Evolutionary conservation across 2,113 vertebrate species (phyloP).

Genomic region (Nothobranchius furzeri): DNA sequence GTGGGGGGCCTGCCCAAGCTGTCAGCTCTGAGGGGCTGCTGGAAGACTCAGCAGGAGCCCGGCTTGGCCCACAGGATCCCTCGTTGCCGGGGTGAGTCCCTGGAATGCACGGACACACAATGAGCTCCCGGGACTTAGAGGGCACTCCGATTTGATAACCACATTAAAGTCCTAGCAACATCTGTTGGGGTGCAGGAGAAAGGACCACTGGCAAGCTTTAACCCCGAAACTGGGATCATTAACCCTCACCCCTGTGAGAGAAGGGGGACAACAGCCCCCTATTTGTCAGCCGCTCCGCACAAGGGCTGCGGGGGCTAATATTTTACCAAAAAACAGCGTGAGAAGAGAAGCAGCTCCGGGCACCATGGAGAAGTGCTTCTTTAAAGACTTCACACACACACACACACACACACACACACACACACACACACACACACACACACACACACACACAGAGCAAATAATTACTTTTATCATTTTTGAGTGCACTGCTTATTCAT

Average conservation of each 20-base stretch:
- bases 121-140: conserved; percentile 86
- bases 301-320: conserved; percentile 83
- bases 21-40: conserved; percentile 77
- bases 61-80: conserved; percentile 80
- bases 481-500: neutral
- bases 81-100: conserved; percentile 88
- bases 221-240: conserved; percentile 94
- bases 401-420: too few species aligned
- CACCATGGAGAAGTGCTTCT: conserved; percentile 80
- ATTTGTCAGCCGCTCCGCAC: conserved; percentile 88
- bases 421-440: too few species aligned
- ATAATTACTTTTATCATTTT: conserved; percentile 3
- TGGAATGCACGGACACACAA: conserved; percentile 90
- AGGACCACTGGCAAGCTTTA: conserved; percentile 92
- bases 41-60: conserved; percentile 80
- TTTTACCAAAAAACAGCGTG: conserved; percentile 92
- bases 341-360: conserved; percentile 84
- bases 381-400: conserved; percentile 78
- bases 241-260: conserved; percentile 87
- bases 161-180: conserved; percentile 98
- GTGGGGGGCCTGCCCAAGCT: conserved; percentile 68
- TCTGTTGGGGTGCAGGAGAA: conserved; percentile 93
- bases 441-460: neutral
- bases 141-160: conserved; percentile 95
- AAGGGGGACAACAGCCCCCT: conserved; percentile 91